Percentiles rank a stretch among this genome's conserved stretches.
These are phyloP conservation scores for Drosophila arawakana DNA, from an alignment of 1,140 invertebrate species.

Conservation along the genomic window DNA sequence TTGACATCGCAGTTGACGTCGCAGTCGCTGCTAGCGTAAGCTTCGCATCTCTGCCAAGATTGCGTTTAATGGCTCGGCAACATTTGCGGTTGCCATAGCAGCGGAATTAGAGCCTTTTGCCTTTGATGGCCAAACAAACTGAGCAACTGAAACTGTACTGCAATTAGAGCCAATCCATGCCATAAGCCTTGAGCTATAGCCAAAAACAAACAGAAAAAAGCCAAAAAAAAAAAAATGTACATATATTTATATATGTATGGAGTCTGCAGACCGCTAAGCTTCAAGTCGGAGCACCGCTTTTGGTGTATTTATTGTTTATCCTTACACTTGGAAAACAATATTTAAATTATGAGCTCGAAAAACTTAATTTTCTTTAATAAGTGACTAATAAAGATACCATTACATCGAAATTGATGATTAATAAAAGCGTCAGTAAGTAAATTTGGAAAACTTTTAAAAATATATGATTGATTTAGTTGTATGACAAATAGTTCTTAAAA, in stretches of 20 bases:
- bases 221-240: no score
- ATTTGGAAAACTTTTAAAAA: no score
- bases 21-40: not conserved
- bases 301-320: constrained; percentile 7
- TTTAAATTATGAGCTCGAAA: no score
- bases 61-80: constrained; percentile 49
- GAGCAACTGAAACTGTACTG: constrained; percentile 21
- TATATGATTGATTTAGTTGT: no score
- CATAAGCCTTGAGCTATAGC: constrained; percentile 2
- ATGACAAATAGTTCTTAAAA: no score
- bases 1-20: constrained; percentile 21
- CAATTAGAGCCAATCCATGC: constrained; percentile 55
- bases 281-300: not conserved
- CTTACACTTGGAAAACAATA: no score
- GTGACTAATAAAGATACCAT: no score
- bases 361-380: no score
- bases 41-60: constrained; percentile 7
- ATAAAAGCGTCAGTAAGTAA: no score
- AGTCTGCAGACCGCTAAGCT: not conserved
- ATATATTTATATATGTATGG: not conserved
- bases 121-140: not conserved
- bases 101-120: not conserved
- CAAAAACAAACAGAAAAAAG: not conserved
- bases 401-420: no score
- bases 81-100: constrained; percentile 34